Evolutionary conservation across 2,113 vertebrate genomes (phyloP), one percentile per base, ranked within the genome.

Genomic region (Charadrius vociferus): DNA sequence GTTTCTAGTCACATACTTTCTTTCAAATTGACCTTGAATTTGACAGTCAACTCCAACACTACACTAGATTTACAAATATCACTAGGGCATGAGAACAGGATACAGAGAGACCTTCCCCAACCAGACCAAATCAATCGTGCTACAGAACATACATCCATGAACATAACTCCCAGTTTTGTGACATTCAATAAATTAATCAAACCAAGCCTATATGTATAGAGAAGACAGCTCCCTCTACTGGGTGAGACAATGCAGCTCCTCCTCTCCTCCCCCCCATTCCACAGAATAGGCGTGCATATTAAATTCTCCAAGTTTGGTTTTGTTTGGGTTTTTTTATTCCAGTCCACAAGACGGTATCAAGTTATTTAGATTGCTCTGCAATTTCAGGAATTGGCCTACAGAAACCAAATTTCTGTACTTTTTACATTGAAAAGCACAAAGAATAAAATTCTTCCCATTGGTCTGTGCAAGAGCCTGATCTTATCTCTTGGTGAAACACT

Each of bases 1-100:
- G 32, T 85, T 88, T 94, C 91, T 62, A 89, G 78, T 90, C 93
- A 94, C 71, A 82, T 34, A 63, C 32, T 61, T 92, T 67, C 68
- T 45, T 91, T 82, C 78, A 91, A 82, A 83, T 12, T 77, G 81
- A 95, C 93, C 93, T 97, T 96, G 96, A 93, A 87, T 95, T 73
- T 78, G 78, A 95, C 78, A 88, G 58, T 39, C 50, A 47, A 88
- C 72, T 90, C 74, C 75, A 96, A 87, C 29, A 27, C 78, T 53
- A 85, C 53, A 24, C 53, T 80, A 83, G 81, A 87, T 82, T 90
- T 68, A 91, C 78, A 95, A 95, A 95, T 82, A 87, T 24, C 49
- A 96, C 89, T 70, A 91, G 45, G 13, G 30, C 47, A 65, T 34
- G 37, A 91, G 62, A 85, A 70, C 16, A 93, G 66, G 70, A 88